phyloP scores from a whole-genome alignment of 1,140 invertebrate genomes.

The Euwallacea similis region DNA sequence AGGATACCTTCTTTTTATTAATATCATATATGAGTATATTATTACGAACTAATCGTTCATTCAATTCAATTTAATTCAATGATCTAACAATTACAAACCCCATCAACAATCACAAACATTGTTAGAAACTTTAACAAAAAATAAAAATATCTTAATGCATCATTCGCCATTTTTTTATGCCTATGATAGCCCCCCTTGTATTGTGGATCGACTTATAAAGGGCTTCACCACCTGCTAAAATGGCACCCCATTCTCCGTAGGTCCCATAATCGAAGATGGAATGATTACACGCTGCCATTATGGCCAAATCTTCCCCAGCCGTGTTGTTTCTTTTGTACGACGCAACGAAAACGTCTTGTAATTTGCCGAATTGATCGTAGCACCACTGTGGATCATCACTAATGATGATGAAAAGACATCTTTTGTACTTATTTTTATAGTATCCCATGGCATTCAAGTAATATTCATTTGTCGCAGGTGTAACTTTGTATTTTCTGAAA shows the following conservation, averaged over 20 bases:
- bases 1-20: too few relatives aligned
- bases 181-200: too few relatives aligned
- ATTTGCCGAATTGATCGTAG: conserved; percentile 55
- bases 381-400: conserved; percentile 68
- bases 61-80: too few relatives aligned
- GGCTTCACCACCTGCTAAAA: neutral
- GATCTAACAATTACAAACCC: too few relatives aligned
- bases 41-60: too few relatives aligned
- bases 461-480: conserved; percentile 58
- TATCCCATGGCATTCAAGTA: conserved; percentile 62
- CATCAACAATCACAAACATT: too few relatives aligned
- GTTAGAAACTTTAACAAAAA: too few relatives aligned
- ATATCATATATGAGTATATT: too few relatives aligned
- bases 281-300: conserved; percentile 67
- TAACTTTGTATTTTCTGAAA: conserved; percentile 53
- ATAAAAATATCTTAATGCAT: too few relatives aligned
- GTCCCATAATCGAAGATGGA: conserved; percentile 71
- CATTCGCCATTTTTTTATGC: too few relatives aligned
- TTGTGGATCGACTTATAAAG: too few relatives aligned
- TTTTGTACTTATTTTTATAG: conserved; percentile 57
- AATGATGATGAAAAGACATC: conserved; percentile 61
- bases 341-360: conserved; percentile 57
- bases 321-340: conserved; percentile 53
- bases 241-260: conserved; percentile 65
- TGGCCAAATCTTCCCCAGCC: conserved; percentile 64